phyloP scores from a whole-genome alignment of 2,113 vertebrate genomes.

The Falco punctatus region DNA sequence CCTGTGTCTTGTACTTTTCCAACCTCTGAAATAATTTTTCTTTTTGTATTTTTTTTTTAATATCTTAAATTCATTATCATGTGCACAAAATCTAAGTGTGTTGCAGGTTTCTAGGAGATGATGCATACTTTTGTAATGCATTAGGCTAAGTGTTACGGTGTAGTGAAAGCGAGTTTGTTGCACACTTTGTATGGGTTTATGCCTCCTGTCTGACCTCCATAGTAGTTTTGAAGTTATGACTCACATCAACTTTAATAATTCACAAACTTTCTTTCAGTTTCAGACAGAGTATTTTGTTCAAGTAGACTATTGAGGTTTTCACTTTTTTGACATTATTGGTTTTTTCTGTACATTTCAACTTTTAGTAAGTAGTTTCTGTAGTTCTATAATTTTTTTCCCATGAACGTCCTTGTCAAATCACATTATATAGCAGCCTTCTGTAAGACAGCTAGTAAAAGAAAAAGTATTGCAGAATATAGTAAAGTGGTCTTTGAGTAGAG shows the following conservation, averaged over 20 bases:
- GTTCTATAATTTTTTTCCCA: background rate
- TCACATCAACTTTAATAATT: background rate
- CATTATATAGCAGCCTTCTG: background rate
- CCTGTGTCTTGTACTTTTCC: background rate
- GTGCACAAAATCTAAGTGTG: background rate
- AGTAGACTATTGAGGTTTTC: background rate
- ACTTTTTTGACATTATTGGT: background rate
- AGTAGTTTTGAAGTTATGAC: background rate
- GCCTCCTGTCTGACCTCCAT: background rate
- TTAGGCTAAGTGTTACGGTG: background rate
- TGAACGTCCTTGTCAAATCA: background rate
- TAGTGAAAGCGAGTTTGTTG: background rate
- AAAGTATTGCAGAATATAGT: background rate
- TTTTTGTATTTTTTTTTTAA: background rate
- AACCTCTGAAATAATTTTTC: background rate
- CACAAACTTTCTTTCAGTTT: background rate
- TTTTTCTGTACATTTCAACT: background rate
- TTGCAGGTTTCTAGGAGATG: background rate
- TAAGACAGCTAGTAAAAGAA: background rate
- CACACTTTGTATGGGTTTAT: background rate
- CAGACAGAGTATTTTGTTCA: too few relatives aligned
- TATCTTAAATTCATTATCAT: background rate
- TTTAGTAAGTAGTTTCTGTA: background rate
- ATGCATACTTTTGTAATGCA: background rate
- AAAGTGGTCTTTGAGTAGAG: background rate